Evolutionary conservation across 2,113 vertebrate species (phyloP), one percentile per base, ranked within the genome.

Genomic region (Thamnaconus septentrionalis): DNA sequence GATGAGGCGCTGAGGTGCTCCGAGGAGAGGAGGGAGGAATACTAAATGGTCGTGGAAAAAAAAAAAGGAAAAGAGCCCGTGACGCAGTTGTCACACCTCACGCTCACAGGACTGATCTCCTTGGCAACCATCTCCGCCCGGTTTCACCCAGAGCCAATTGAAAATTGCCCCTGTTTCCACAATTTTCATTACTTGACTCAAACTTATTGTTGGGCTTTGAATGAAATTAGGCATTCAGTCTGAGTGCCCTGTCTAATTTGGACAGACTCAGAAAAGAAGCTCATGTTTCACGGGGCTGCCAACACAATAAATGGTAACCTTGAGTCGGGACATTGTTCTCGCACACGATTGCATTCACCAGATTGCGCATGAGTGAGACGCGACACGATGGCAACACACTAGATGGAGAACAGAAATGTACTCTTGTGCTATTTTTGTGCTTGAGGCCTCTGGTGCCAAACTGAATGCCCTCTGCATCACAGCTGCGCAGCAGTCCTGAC

Each of bases 51-150:
- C 46, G 12, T 41, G 31, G 56, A 49, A 5, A 43, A 56, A 41
- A 48, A 39, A n/a, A 54, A n/a, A 44, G n/a, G 47, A 11, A 45
- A 60, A n/a, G 18, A 60, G 56, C 59, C 60, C 1, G 67, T 85
- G 81, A 79, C 45, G 71, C 74, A 73, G 41, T 59, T 71, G 75
- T 89, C 84, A 82, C 82, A 84, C 72, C 86, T 91, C 76, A 52
- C 41, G 66, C 62, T 73, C 63, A 7, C 61, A 78, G 60, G 79
- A 85, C 64, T 80, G 65, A 81, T 89, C 87, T 86, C 89, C 85
- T 52, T 86, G 83, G 84, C 84, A 90, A 91, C 88, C 61, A 64
- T 76, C 78, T 76, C 80, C 46, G 5, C 60, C 74, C 44, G 53
- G 51, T 59, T 31, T 70, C 71, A 71, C 59, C 71, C 76, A n/a